A percentile compares a stretch with the other conserved stretches of the same genome.
Conservation (phyloP, 2,888 invertebrate genomes). For the Oasisia sp. region DNA sequence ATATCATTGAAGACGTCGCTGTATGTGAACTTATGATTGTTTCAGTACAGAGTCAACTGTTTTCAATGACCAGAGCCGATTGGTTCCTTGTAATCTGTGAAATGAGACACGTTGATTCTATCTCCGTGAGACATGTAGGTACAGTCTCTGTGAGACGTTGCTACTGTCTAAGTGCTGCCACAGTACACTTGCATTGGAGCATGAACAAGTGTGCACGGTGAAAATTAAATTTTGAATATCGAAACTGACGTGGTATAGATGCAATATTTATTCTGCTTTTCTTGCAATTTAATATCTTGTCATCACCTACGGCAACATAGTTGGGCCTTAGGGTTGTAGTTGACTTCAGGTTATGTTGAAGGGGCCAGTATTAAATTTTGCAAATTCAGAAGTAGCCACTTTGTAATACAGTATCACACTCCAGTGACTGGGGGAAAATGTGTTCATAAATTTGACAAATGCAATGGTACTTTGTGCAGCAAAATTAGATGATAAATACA, state of each 20-base stretch:
- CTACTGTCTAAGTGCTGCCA: neutral
- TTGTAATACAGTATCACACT: neutral
- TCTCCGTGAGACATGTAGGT: neutral
- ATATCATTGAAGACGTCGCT: neutral
- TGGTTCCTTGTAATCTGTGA: neutral
- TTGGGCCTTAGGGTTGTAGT: neutral
- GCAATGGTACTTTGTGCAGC: neutral
- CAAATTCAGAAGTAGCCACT: neutral
- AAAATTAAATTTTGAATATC: neutral
- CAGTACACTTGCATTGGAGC: neutral
- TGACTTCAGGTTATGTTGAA: neutral
- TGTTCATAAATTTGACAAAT: neutral
- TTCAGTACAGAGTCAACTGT: neutral
- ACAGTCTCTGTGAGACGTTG: neutral
- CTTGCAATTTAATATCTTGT: neutral
- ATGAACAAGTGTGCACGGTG: neutral
- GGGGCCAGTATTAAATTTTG: neutral
- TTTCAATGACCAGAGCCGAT: neutral
- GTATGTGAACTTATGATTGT: neutral
- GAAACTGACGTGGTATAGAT: slow-evolving; percentile 8
- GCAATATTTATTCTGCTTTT: slow-evolving; percentile 17
- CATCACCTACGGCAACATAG: neutral
- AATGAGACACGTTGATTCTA: neutral
- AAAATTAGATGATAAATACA: neutral
- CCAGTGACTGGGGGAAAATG: neutral